These are phyloP conservation scores for Paratrypauchen microcephalus DNA, from an alignment of 2,797 vertebrate genomes.

Conservation along the genomic window DNA sequence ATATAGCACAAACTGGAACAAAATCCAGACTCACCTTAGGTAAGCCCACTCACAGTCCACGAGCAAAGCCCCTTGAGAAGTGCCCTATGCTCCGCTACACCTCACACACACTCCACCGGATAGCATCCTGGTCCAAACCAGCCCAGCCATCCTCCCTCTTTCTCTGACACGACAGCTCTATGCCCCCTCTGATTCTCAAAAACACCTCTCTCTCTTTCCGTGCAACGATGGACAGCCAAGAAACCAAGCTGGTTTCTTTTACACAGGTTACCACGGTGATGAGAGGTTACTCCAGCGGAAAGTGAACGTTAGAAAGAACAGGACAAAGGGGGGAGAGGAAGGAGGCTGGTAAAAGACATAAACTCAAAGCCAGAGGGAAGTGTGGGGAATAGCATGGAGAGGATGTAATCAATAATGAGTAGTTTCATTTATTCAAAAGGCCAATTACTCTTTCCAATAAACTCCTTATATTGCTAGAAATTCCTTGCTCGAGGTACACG, in stretches of 20 bases:
- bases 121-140: conserved; percentile 61
- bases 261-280: conserved; percentile 77
- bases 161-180: conserved; percentile 18
- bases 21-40: conserved; percentile 62
- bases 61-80: conserved; percentile 48
- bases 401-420: conserved; percentile 7
- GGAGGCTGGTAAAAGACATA: conserved; percentile 45
- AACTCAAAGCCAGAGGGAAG: conserved; percentile 50
- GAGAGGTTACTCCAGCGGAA: conserved; percentile 47
- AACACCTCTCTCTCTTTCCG: conserved; percentile 33
- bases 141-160: conserved; percentile 38
- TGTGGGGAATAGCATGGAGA: conserved; percentile 30
- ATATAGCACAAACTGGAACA: conserved; percentile 12
- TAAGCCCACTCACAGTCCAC: conserved; percentile 35
- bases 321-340: conserved; percentile 27
- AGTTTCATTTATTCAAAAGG: conserved; percentile 1
- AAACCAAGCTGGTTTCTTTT: conserved; percentile 58
- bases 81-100: conserved; percentile 66
- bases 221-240: conserved; percentile 46
- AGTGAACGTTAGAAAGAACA: conserved; percentile 34
- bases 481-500: background rate
- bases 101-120: conserved; percentile 56
- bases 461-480: background rate
- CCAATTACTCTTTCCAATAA: background rate
- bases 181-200: conserved; percentile 42